Evolutionary conservation across 2,888 invertebrate genomes (phyloP), one percentile per base, ranked within the genome.

Genomic region (Ferrisia virgata): DNA sequence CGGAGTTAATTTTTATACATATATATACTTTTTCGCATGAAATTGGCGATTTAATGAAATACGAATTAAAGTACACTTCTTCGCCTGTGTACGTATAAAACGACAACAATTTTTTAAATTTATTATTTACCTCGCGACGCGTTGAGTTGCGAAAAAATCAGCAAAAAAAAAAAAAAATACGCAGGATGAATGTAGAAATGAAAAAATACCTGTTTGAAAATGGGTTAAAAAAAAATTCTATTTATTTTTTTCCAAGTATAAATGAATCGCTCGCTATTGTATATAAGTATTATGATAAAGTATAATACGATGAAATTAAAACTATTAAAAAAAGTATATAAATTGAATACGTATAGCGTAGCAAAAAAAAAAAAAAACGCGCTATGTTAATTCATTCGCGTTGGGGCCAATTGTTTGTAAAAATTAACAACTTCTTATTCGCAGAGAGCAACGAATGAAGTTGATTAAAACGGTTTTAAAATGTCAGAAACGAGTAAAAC

Each of bases 321-420:
- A 53, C 22, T 9, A 53, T 18, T 0, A n/a, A 53, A 28, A 64
- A 28, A 3, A 28, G 28, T 4, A 9, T 64, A 28, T 15, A 64
- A 64, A 28, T 25, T 64, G 39, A 53, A 53, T 11, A 53, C n/a
- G 28, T 36, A 36, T 6, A 76, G 28, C 0, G 18, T n/a, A n/a
- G n/a, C n/a, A n/a, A n/a, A 36, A 18, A 8, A 36, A 72, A 72
- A 72, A 33, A 31, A n/a, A 18, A 22, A 25, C 25, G 9, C 72
- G n/a, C n/a, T 4, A 4, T 76, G 36, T 28, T 72, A 76, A 76
- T 76, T 76, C 72, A 36, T 76, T 76, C 36, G 36, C 53, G 8
- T 76, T 76, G 5, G n/a, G n/a, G 72, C 72, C 72, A 76, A 76
- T 76, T 76, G 72, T 76, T n/a, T 76, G 18, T 76, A n/a, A 76